Evolutionary conservation across 35 echinoderm and acorn worm genomes (phyloP), one percentile per base, ranked within the genome.

Genomic region (Patiria miniata): DNA sequence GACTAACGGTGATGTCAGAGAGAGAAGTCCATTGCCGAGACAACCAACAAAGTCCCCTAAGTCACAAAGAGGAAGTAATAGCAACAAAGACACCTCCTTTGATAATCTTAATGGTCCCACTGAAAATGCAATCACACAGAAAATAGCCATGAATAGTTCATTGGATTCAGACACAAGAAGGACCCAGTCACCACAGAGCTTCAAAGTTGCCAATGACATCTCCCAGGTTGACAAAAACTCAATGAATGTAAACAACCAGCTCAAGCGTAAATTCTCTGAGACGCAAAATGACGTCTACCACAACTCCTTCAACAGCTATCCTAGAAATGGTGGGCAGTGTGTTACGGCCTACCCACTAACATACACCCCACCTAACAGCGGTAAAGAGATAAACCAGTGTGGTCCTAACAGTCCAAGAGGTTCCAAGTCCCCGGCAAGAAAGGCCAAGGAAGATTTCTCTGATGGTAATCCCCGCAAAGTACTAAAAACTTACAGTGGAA

Each of bases 321-420:
- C 82, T 26, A 60, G 57, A 21, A 84, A 58, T 59, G 36, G 57
- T 38, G 42, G 52, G 29, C 82, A 40, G 34, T 14, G 19, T 82
- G 51, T 52, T 12, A 34, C 40, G 5, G 30, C 51, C 29, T 82
- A 34, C 14, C 28, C 34, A 23, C 14, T 38, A 60, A 37, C 34
- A 8, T 36, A 61, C 38, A 40, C 82, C 37, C 28, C 44, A 26
- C 10, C 39, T 32, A 84, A 84, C 53, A 58, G 39, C 5, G 57
- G 42, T 36, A 36, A 58, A 51, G 28, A 59, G 2, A 39, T 10
- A 2, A 8, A 18, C 10, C 53, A 84, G 39, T 84, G 38, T 84
- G 7, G 80, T 28, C 53, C 53, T 37, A 61, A 82, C 37, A 84
- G 51, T 60, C 82, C 82, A 32, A 84, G 57, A 36, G 55, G 82